Evolutionary conservation across 2,888 invertebrate genomes (phyloP).

Genomic region (Nebria salina): DNA sequence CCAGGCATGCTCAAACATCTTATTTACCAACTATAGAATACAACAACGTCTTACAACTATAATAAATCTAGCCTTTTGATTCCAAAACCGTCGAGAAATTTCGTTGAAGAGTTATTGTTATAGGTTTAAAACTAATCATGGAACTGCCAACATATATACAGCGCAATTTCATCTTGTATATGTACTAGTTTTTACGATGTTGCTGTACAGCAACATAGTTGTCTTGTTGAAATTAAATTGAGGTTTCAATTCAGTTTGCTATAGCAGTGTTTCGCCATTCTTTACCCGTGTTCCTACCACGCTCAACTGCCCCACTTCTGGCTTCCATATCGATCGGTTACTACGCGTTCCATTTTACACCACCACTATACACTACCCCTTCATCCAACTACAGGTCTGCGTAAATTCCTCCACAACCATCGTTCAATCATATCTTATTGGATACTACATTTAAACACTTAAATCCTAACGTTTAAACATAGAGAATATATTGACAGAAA

Average conservation of each 20-base stretch:
- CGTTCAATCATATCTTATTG: not conserved
- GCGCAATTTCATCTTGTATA: not conserved
- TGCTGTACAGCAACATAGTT: not conserved
- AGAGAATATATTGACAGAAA: not conserved
- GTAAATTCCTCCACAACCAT: not conserved
- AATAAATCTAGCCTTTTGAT: not conserved
- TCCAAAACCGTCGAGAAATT: not conserved
- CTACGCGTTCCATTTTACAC: not conserved
- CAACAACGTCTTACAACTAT: too few relatives aligned
- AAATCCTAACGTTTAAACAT: too few relatives aligned
- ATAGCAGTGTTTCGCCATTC: constrained; percentile 30
- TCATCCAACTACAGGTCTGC: not conserved
- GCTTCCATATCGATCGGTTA: constrained; percentile 32
- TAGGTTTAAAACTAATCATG: not conserved
- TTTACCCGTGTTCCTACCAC: constrained; percentile 23
- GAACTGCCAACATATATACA: not conserved
- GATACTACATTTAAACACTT: not conserved
- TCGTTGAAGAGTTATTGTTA: not conserved
- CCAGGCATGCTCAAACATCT: too few relatives aligned
- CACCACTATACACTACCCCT: constrained; percentile 3
- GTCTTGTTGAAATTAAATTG: not conserved
- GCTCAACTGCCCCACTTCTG: constrained; percentile 27
- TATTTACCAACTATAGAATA: too few relatives aligned
- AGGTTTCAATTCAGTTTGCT: constrained; percentile 5
- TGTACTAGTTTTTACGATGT: not conserved